Base-by-base conservation (phyloP, 2,113 vertebrate genomes). In the Mormoops blainvillei region DNA sequence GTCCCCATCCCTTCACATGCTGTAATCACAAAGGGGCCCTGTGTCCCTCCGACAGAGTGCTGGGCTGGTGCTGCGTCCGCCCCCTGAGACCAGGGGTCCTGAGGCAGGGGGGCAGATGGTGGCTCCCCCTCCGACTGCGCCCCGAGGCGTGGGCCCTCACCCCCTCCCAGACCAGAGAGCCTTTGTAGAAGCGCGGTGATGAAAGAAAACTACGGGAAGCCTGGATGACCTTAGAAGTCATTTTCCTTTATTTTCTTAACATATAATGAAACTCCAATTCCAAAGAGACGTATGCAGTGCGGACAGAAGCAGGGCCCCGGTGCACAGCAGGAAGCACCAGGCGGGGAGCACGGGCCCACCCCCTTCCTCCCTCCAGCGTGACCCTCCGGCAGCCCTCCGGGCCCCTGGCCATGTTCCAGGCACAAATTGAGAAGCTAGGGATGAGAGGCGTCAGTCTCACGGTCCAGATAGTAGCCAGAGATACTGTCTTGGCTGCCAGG, bases 201-300 rank as follows among this genome's bases (percentile, higher is more conserved):
- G 14, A 31, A 20, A 89, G 43, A 76, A 91, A 50, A 89, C 13
- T 4, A 13, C 86, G 54, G 33, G 43, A 48, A 56, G 48, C 19
- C 77, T 1, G 33, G 15, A n/a, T 22, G 93, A 97, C 93, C 45
- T 96, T 89, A 43, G 15, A 80, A 77, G 94, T 91, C 80, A 84
- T 96, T 97, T 96, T 94, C 48, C 85, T 98, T 98, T 98, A 98
- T 97, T 98, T 91, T 94, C 68, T 95, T 96, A 91, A 63, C 86
- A 87, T 91, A 81, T 50, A 78, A 86, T 91, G 36, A 81, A 83
- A 96, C 91, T 96, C 92, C 86, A 76, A 87, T 70, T 93, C 93
- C 91, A 89, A 70, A 95, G 95, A 97, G 87, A 94, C 86, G 41
- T 45, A 65, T 22, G 87, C 70, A 93, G 97, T 96, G 93, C 78